Evolutionary conservation across 2,113 vertebrate species (phyloP), one percentile per base, ranked within the genome.

Genomic region (Pterocles burchelli): DNA sequence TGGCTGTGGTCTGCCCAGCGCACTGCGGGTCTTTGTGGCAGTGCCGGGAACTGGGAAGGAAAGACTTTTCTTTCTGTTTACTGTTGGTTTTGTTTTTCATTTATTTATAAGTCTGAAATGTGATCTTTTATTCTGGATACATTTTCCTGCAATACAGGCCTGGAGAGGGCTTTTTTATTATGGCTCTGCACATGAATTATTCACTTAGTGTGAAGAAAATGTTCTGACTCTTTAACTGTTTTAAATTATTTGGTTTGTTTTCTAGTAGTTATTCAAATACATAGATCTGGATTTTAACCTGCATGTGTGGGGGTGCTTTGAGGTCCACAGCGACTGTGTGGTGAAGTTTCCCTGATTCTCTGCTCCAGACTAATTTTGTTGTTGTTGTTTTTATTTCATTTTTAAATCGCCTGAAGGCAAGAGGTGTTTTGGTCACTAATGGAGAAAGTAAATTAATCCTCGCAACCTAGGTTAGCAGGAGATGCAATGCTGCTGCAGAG

Each of bases 231-330:
- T 91, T 97, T 97, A 97, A 96, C 94, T 81, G 94, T 70, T 97
- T 97, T 97, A 97, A 97, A 96, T 97, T 91, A 97, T 96, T 97
- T 94, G 93, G 77, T 94, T 97, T 97, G 75, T 94, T 96, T 95
- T 70, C 78, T 66, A 67, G 85, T 68, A 59, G 75, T 78, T 92
- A 90, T 41, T 95, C 89, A 93, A 51, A 93, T 89, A 67, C 7
- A 0, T 45, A 8, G 58, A 57, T 85, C 80, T 77, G 45, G 41
- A 46, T 88, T 92, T 94, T 34, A 55, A 58, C 2, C 0, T 54
- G 26, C 15, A 1, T 8, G 68, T 21, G 62, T 8, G 84, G 34
- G 67, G 72, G 73, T 89, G 73, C 80, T 95, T 26, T 85, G 73
- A 20, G 41, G 79, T 91, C 84, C 21, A 5, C 0, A 9, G 54